Evolutionary conservation across 2,888 invertebrate species (phyloP).

Genomic region (Eubasilissa splendida): DNA sequence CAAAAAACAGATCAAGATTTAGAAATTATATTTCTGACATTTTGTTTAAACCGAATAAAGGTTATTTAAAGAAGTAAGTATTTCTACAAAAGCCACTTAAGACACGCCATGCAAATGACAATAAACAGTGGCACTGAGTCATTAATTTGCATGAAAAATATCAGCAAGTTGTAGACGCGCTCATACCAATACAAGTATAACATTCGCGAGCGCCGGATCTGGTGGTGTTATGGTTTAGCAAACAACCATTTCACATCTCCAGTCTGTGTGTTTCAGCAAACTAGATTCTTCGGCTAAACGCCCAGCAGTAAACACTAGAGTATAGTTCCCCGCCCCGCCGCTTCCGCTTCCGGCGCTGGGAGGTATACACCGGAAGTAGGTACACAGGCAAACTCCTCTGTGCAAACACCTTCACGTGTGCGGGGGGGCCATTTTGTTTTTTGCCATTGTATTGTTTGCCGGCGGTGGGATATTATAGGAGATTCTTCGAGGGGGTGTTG

Average conservation of each 20-base stretch:
- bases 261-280: conserved; percentile 25
- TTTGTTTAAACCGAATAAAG: too few species aligned
- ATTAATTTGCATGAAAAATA: too few species aligned
- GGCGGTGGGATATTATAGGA: neutral
- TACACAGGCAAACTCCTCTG: conserved; percentile 44
- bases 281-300: conserved; percentile 25
- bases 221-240: neutral
- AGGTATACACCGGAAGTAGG: conserved; percentile 48
- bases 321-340: conserved; percentile 38
- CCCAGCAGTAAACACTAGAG: conserved; percentile 34
- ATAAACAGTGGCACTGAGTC: too few species aligned
- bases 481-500: neutral
- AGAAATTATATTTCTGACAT: too few species aligned
- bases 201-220: too few species aligned
- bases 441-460: conserved; percentile 17
- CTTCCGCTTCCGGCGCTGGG: conserved; percentile 53
- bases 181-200: too few species aligned
- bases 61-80: too few species aligned
- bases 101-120: too few species aligned
- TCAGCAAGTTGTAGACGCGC: too few species aligned
- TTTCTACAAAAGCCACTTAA: too few species aligned
- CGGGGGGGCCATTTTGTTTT: conserved; percentile 32
- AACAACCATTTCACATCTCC: conserved; percentile 5
- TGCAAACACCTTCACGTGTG: conserved; percentile 31
- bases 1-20: too few species aligned